Base-by-base conservation (phyloP, 2,113 vertebrate genomes). In the Notothenia rossii region DNA sequence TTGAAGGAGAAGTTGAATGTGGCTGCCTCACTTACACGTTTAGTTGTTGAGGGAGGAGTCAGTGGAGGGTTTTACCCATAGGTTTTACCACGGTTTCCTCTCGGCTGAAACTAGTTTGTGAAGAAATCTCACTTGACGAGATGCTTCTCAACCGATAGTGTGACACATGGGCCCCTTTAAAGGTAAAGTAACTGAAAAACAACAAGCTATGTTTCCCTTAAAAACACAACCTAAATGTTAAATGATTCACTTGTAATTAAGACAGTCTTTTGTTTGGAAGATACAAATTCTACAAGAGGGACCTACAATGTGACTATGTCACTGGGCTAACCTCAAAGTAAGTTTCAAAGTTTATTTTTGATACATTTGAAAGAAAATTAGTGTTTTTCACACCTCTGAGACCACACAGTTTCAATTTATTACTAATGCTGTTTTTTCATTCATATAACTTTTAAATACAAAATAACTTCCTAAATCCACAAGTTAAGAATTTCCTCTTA, bases 41-140 rank as follows among this genome's bases (percentile, higher is more conserved):
- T 74, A 48, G 13, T 58, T 67, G 18, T 40, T 12, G 8, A 54
- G 49, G 40, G 14, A n/a, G 29, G 58, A 29, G 22, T 40, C 60
- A 77, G 70, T 79, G 88, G 84, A 81, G 91, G 87, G 75, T 82
- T 77, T 81, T 66, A 45, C 11, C 10, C 0, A n/a, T n/a, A n/a
- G 87, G 75, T 82, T 77, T 81, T 67, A 45, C 11, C 10, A 0
- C 11, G 2, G 7, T 5, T 46, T 10, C 10, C 20, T 51, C 25
- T 7, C 4, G 53, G 10, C 12, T 29, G 17, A 86, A 88, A 90
- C 86, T 80, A 49, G 81, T 89, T 88, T 62, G 14, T 25, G 29
- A 76, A 59, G 61, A 72, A 85, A 77, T 86, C 66, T 80, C 8
- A 78, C 78, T 46, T 10, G 77, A 84, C 86, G 18, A 58, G 72